Conservation (phyloP, 1,140 invertebrate genomes). For the Drosophila nigromelanica region DNA sequence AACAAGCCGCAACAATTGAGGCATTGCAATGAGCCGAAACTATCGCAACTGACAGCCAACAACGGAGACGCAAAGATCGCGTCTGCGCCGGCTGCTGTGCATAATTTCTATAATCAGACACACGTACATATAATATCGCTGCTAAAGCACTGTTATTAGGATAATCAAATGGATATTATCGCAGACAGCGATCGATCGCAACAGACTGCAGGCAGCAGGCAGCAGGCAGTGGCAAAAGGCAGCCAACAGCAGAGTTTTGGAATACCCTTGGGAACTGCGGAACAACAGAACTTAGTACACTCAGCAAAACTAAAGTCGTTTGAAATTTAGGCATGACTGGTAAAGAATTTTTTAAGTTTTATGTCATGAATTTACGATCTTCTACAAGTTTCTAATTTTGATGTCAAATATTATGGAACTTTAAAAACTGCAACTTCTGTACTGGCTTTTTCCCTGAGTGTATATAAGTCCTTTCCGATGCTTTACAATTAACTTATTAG, state of each 20-base stretch:
- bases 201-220: slow-evolving; percentile 12
- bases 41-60: slow-evolving; percentile 5
- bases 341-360: too few relatives aligned
- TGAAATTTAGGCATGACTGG: too few relatives aligned
- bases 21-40: slow-evolving; percentile 26
- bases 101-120: slow-evolving; percentile 84
- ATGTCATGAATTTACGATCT: too few relatives aligned
- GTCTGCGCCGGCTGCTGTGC: slow-evolving; percentile 41
- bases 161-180: slow-evolving; percentile 84
- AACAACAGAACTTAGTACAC: slow-evolving; percentile 1
- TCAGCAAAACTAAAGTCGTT: background rate
- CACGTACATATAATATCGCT: slow-evolving; percentile 84
- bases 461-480: background rate
- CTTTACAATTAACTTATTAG: slow-evolving; percentile 22
- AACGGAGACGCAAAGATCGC: slow-evolving; percentile 2
- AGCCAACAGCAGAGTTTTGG: slow-evolving; percentile 4
- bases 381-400: too few relatives aligned
- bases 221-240: slow-evolving; percentile 10
- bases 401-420: too few relatives aligned
- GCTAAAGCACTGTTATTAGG: slow-evolving; percentile 84
- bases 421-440: too few relatives aligned
- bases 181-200: slow-evolving; percentile 65
- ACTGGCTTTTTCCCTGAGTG: too few relatives aligned
- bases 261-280: slow-evolving; percentile 30
- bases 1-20: slow-evolving; percentile 56